Evolutionary conservation across 2,888 invertebrate species (phyloP).

Genomic region (Cephus pygmeus): DNA sequence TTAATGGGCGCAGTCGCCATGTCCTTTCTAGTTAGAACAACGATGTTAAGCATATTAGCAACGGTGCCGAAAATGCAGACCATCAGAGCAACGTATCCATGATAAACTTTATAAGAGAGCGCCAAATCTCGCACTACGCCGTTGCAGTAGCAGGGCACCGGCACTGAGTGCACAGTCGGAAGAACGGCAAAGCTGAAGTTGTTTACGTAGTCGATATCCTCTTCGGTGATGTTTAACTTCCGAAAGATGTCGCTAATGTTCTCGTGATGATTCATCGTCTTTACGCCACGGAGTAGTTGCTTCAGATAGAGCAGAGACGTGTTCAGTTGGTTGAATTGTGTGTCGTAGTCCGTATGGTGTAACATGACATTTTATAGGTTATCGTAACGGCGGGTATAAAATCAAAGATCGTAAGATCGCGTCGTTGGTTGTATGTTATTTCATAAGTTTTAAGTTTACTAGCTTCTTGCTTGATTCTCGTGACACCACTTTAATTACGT

Average conservation of each 20-base stretch:
- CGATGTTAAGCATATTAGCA: constrained; percentile 87
- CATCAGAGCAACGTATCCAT: constrained; percentile 85
- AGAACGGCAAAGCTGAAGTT: constrained; percentile 31
- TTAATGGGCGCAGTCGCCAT: constrained; percentile 88
- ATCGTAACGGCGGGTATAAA: neutral
- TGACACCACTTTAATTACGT: neutral
- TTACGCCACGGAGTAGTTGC: constrained; percentile 22
- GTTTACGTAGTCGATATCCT: constrained; percentile 50
- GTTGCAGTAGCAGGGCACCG: constrained; percentile 68
- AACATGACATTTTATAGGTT: constrained; percentile 31
- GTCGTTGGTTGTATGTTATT: neutral
- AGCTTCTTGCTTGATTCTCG: neutral
- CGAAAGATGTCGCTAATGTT: constrained; percentile 45
- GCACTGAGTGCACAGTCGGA: neutral
- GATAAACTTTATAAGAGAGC: constrained; percentile 75
- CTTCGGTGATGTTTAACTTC: constrained; percentile 49
- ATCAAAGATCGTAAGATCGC: neutral
- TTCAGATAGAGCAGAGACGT: constrained; percentile 30
- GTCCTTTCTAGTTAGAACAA: constrained; percentile 85
- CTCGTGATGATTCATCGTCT: constrained; percentile 35
- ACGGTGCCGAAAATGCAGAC: constrained; percentile 89
- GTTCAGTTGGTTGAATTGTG: constrained; percentile 26
- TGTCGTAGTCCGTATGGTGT: constrained; percentile 18
- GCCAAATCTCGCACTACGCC: constrained; percentile 72
- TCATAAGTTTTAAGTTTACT: neutral